Conservation (phyloP, 2,113 vertebrate species). For the Lepisosteus osseus region DNA sequence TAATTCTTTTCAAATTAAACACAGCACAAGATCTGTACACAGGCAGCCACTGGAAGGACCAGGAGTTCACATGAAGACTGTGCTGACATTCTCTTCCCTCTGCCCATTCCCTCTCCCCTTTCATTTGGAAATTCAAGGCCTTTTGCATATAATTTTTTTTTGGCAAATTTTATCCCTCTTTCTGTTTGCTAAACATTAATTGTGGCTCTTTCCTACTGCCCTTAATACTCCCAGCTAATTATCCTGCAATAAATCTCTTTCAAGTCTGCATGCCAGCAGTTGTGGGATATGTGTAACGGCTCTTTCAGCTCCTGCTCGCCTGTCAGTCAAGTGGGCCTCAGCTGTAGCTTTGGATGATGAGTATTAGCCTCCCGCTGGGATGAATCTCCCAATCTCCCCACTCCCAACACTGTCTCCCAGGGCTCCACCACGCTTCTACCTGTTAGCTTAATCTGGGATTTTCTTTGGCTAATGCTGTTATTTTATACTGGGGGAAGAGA, state of each 20-base stretch:
- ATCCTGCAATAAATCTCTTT: conserved; percentile 85
- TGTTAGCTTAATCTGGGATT: conserved; percentile 86
- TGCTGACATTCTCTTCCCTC: neutral
- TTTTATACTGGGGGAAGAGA: conserved; percentile 74
- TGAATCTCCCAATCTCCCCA: conserved; percentile 77
- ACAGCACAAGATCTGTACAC: too few relatives aligned
- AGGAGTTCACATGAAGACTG: too few relatives aligned
- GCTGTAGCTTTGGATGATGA: conserved; percentile 87
- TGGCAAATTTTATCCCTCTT: conserved; percentile 42
- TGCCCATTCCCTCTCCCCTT: neutral
- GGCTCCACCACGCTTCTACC: conserved; percentile 73
- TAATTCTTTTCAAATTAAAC: too few relatives aligned
- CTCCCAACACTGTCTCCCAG: conserved; percentile 78
- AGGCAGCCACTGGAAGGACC: too few relatives aligned
- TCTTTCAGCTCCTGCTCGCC: conserved; percentile 75
- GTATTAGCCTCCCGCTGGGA: conserved; percentile 93
- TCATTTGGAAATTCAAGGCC: neutral
- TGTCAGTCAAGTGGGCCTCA: conserved; percentile 94
- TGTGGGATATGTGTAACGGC: conserved; percentile 68
- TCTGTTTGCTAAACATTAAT: conserved; percentile 81
- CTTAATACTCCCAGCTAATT: conserved; percentile 84
- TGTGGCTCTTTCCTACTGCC: conserved; percentile 74
- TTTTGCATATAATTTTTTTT: conserved; percentile 50
- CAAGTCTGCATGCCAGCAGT: conserved; percentile 80
- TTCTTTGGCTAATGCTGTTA: conserved; percentile 84